A percentile compares a stretch with the other conserved stretches of the same genome.
Conservation (phyloP, 30 jellyfish, hydroid and myxozoan species). For the Aurelia coerulea region DNA sequence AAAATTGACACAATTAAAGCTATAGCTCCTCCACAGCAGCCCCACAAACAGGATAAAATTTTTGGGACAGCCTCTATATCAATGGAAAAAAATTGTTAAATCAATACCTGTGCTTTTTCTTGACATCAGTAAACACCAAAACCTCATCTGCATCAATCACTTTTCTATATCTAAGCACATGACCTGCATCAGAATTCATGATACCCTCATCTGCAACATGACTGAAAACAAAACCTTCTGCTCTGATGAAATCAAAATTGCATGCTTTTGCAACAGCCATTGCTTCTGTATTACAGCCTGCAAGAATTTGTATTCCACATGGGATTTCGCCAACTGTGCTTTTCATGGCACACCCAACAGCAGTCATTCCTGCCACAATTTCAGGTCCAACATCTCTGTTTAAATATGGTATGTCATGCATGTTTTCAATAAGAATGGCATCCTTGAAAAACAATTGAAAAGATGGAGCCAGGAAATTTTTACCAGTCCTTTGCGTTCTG, state of each 20-base stretch:
- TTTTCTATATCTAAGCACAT: conserved; percentile 77
- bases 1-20: no score
- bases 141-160: conserved; percentile 76
- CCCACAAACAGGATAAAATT: no score
- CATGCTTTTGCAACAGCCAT: conserved; percentile 86
- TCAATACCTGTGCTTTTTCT: conserved; percentile 87
- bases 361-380: conserved; percentile 83
- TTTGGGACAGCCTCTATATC: no score
- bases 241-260: conserved; percentile 68
- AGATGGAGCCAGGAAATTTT: not conserved
- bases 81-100: no score
- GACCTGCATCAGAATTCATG: conserved; percentile 88
- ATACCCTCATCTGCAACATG: conserved; percentile 96
- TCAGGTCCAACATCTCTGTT: conserved; percentile 90
- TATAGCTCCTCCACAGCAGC: no score
- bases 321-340: conserved; percentile 33
- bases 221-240: conserved; percentile 87
- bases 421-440: conserved; percentile 79
- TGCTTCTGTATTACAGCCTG: conserved; percentile 90
- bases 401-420: conserved; percentile 88
- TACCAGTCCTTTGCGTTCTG: no score
- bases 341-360: conserved; percentile 63
- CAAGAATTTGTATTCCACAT: conserved; percentile 86
- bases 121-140: conserved; percentile 75
- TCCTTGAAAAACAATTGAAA: conserved; percentile 56